Base-by-base conservation (phyloP, 53 echinoderm and acorn worm genomes). In the Hippasteria phrygiana region DNA sequence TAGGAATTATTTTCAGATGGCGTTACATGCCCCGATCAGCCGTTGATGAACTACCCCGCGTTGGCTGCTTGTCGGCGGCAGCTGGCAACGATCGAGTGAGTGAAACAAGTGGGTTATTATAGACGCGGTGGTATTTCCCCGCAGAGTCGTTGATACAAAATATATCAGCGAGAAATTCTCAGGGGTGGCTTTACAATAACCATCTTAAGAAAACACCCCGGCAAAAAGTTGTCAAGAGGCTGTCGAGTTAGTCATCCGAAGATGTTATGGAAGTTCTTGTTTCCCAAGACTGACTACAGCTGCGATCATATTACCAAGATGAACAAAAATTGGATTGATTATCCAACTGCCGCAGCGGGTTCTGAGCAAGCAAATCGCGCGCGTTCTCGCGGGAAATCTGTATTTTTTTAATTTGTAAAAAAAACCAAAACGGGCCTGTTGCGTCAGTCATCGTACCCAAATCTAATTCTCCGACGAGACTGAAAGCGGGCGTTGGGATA, bases 381-480 rank as follows among this genome's bases (percentile, higher is more conserved):
- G 76, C 34, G 29, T 43, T 76, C 76, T 76, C 76, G 76, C 76
- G 76, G 76, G 53, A 51, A 48, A n/a, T n/a, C n/a, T n/a, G n/a
- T n/a, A n/a, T n/a, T 59, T 4, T 59, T 22, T 59, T 51, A 34
- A 50, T 76, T 20, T 50, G 48, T 75, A 29, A 46, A 46, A 46
- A 75, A 47, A 24, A 29, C 31, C 17, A 3, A 16, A 20, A 3
- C 20, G 16, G 54, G 14, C 26, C 18, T 76, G 76, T 22, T 31
- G 76, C 50, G 18, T 32, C 76, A 51, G 50, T 51, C n/a, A n/a
- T n/a, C 34, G 32, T 7, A 5, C 4, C 53, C 34, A 48, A 54
- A 53, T 51, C 53, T 51, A 48, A 51, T 51, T 31, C 33, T 16
- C 31, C 34, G 76, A 51, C 13, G 13, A n/a, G n/a, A n/a, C n/a